Percentiles rank a stretch among this genome's conserved stretches.
Evolutionary conservation across 2,797 vertebrate species (phyloP).

Genomic region (Rousettus madagascariensis): DNA sequence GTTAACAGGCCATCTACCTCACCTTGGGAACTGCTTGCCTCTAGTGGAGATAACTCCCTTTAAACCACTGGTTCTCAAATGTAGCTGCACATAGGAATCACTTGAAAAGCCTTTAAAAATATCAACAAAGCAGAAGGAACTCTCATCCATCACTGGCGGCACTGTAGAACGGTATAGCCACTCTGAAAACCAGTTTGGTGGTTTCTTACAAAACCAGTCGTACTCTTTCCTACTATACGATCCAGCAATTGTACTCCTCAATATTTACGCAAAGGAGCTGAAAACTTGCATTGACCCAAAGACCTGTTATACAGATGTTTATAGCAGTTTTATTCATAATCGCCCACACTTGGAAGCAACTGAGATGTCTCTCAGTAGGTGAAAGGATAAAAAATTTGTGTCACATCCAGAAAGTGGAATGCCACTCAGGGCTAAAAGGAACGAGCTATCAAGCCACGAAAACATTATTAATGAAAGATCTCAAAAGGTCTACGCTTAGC

Average conservation of each 20-base stretch:
- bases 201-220: neutral
- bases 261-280: neutral
- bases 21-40: neutral
- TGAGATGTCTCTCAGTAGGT: neutral
- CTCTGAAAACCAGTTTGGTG: neutral
- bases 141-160: neutral
- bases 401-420: neutral
- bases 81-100: neutral
- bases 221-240: neutral
- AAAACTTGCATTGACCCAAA: neutral
- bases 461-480: neutral
- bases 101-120: neutral
- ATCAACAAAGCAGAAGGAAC: neutral
- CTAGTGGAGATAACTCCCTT: neutral
- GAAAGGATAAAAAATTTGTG: neutral
- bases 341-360: neutral
- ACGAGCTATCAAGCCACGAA: neutral
- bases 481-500: neutral
- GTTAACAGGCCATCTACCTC: neutral
- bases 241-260: neutral
- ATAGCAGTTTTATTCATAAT: neutral
- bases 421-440: neutral
- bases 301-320: neutral
- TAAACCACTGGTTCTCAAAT: neutral
- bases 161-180: neutral